phyloP scores from a whole-genome alignment of 2,113 vertebrate genomes.

The Gobiocypris rarus region DNA sequence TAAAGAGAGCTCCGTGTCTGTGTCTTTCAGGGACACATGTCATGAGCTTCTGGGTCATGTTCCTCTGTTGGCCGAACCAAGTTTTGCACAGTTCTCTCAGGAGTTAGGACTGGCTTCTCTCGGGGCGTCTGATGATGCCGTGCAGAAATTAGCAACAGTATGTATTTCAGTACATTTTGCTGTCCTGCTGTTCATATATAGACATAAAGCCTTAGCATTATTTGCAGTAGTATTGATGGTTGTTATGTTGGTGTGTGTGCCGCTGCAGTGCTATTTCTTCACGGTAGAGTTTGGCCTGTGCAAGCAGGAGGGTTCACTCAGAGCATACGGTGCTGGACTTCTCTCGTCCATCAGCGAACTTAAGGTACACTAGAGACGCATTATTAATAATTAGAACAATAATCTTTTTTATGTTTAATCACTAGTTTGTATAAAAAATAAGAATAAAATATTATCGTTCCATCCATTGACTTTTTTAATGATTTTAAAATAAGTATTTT shows the following conservation, averaged over 20 bases:
- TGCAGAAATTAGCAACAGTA: constrained; percentile 96
- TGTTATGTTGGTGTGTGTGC: constrained; percentile 16
- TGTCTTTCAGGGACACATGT: constrained; percentile 87
- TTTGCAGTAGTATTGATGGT: not conserved
- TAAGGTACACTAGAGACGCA: constrained; percentile 70
- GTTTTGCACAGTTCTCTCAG: constrained; percentile 98
- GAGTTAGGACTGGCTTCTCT: constrained; percentile 96
- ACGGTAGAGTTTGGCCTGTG: constrained; percentile 97
- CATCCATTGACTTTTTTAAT: not conserved
- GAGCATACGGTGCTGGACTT: constrained; percentile 93
- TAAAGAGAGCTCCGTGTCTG: constrained; percentile 19
- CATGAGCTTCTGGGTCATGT: constrained; percentile 96
- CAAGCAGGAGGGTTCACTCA: constrained; percentile 91
- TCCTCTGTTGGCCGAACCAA: constrained; percentile 94
- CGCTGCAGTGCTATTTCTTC: constrained; percentile 95
- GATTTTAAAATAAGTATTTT: not conserved
- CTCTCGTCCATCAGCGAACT: constrained; percentile 97
- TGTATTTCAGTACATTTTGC: constrained; percentile 50
- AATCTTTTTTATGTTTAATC: not conserved
- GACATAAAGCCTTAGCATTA: not conserved
- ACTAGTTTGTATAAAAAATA: not conserved
- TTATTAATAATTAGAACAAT: not conserved
- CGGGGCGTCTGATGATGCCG: constrained; percentile 92
- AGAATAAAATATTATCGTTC: not conserved
- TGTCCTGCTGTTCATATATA: not conserved